Evolutionary conservation across 1,140 invertebrate species (phyloP).

Genomic region (Kradibia gibbosae): DNA sequence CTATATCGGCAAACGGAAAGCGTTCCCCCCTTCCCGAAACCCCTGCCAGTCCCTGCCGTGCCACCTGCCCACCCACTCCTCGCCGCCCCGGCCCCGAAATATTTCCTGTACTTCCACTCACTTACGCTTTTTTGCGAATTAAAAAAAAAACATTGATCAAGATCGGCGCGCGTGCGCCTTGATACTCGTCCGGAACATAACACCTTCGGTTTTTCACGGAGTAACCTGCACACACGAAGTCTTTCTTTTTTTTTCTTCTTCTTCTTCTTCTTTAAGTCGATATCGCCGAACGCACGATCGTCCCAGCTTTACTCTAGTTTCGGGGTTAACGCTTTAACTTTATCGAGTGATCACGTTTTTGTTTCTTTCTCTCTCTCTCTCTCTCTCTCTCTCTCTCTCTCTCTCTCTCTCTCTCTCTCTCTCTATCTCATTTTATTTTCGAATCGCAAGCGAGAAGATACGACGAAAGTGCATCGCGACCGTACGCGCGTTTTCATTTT

Average conservation of each 20-base stretch:
- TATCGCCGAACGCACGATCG: constrained; percentile 24
- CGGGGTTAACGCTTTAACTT: constrained; percentile 33
- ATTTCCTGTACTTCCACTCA: constrained; percentile 21
- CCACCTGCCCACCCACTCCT: no score
- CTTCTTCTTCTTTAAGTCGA: no score
- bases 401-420: no score
- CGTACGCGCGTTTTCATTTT: not conserved
- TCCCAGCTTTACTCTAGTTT: constrained; percentile 50
- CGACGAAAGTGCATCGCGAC: constrained; percentile 35
- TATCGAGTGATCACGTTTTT: constrained; percentile 11
- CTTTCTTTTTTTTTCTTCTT: no score
- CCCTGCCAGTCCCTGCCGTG: no score
- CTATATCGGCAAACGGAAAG: constrained; percentile 56
- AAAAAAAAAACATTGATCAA: constrained; percentile 52
- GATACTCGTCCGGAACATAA: constrained; percentile 53
- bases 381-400: no score
- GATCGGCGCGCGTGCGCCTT: constrained; percentile 46
- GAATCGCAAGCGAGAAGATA: constrained; percentile 48
- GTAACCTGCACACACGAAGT: constrained; percentile 51
- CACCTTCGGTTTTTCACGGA: constrained; percentile 45
- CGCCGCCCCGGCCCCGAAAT: no score
- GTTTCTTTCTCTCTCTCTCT: no score
- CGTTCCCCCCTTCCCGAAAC: no score
- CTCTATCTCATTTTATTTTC: not conserved
- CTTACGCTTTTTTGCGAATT: constrained; percentile 46